Base-by-base conservation (phyloP, 2,888 invertebrate species). In the Cheilosia scutellata region DNA sequence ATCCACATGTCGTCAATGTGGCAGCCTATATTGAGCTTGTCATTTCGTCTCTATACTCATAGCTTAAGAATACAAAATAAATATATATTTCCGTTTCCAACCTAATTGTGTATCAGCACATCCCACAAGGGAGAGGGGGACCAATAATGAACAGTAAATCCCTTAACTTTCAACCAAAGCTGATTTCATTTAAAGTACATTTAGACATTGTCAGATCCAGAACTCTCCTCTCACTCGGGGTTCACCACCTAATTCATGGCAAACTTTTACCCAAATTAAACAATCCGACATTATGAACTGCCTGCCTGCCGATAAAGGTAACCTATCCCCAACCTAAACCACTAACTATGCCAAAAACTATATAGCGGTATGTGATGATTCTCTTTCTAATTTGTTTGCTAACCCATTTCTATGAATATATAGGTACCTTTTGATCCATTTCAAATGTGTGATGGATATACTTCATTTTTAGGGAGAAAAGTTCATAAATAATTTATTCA, bases 401-500 rank as follows among this genome's bases (percentile, higher is more conserved):
- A 86, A 82, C 82, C 86, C 71, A 86, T 84, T 84, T 84, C 84
- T 66, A 62, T 80, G 76, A 71, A 82, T 76, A 80, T 20, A 40
- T 70, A 27, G 16, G 31, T 58, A 42, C 31, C 29, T 44, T 60
- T 25, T 29, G 29, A 20, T 20, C 44, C 65, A 62, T 55, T 55
- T 51, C 25, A 63, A 65, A 65, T 55, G 66, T 55, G 58, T 20
- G 70, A 25, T 5, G 16, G 47, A 51, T 29, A 53, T 66, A 44
- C 42, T 42, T 83, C 74, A 74, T 66, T 72, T 66, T 29, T 33
- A 33, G 42, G 60, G 20, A 60, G 47, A 51, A 76, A 57, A 72
- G 57, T 72, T 86, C 62, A 82, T 77, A 82, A 86, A 86, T 86
- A 76, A 86, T 86, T 71, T 72, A 86, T 86, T 66, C 57, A 75